Percentiles rank a stretch among this genome's conserved stretches.
Evolutionary conservation across 2,113 vertebrate species (phyloP).

Genomic region (Cyprinodon tularosa): DNA sequence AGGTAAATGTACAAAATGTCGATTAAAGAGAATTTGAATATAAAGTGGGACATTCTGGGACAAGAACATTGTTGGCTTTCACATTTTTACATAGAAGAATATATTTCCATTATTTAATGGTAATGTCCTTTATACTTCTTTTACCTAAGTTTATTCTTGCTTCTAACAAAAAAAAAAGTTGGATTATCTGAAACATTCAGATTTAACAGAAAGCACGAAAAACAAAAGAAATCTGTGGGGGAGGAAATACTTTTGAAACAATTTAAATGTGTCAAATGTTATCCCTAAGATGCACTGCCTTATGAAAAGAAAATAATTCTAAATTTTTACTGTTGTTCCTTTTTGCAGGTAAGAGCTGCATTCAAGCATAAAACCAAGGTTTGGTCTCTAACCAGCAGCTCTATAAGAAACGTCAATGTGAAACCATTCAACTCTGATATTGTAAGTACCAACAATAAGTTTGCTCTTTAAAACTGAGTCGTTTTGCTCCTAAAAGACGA

Average conservation of each 20-base stretch:
- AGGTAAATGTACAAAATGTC: too few relatives aligned
- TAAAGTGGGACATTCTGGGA: too few relatives aligned
- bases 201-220: not conserved
- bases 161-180: not conserved
- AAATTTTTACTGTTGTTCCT: not conserved
- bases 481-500: not conserved
- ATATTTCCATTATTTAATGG: not conserved
- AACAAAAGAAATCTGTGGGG: too few relatives aligned
- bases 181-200: not conserved
- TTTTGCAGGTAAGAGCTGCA: constrained; percentile 91
- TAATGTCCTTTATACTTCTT: not conserved
- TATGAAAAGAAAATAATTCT: too few relatives aligned
- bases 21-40: too few relatives aligned
- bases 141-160: too few relatives aligned
- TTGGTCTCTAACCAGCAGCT: constrained; percentile 95
- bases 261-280: too few relatives aligned
- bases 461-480: not conserved
- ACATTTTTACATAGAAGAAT: too few relatives aligned
- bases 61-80: too few relatives aligned
- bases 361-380: constrained; percentile 99
- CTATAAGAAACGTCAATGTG: constrained; percentile 85
- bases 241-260: too few relatives aligned
- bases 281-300: too few relatives aligned
- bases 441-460: constrained; percentile 80
- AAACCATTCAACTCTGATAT: constrained; percentile 94